Base-by-base conservation (phyloP, 1,140 invertebrate genomes). In the Neodiprion fabricii region DNA sequence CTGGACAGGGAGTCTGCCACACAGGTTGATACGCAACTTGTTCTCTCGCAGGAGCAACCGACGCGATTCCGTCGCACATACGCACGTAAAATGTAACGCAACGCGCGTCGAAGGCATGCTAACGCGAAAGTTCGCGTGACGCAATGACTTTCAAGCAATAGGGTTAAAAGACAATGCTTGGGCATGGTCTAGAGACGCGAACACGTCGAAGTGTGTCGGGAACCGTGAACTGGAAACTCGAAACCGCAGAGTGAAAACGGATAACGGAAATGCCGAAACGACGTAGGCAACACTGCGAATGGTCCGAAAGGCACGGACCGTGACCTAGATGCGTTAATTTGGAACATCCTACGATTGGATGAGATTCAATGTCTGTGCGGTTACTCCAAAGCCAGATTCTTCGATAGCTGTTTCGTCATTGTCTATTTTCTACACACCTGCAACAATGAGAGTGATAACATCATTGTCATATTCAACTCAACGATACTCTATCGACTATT, bases 161-260 rank as follows among this genome's bases (percentile, higher is more conserved):
- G 53, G n/a, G 53, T 12, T 17, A 61, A 17, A 17, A 40, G 5
- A 61, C 53, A 61, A 61, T 9, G n/a, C 9, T 0, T 12, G 50
- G 17, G 17, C 17, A 21, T 21, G 17, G 17, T 21, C 17, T 21
- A 21, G 17, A 40, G 28, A 40, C 28, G 28, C 28, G 28, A 40
- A 12, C 9, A 61, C 53, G 53, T 61, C 5, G 53, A 61, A 61
- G 53, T 61, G 53, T 61, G 53, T 61, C 53, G 8, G 9, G 53
- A 61, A 61, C 53, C 53, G 53, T 61, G 53, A 61, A 61, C 53
- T 61, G 53, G 53, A 61, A 61, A 61, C 53, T 61, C 11, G n/a
- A 14, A 61, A 61, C n/a, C 9, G 53, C 11, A 61, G n/a, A 61
- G 11, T 61, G 53, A 17, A 61, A 61, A 61, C 53, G 11, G 5